These are phyloP conservation scores for Muscicapa comitata DNA, from an alignment of 2,797 vertebrate species.

Conservation along the genomic window DNA sequence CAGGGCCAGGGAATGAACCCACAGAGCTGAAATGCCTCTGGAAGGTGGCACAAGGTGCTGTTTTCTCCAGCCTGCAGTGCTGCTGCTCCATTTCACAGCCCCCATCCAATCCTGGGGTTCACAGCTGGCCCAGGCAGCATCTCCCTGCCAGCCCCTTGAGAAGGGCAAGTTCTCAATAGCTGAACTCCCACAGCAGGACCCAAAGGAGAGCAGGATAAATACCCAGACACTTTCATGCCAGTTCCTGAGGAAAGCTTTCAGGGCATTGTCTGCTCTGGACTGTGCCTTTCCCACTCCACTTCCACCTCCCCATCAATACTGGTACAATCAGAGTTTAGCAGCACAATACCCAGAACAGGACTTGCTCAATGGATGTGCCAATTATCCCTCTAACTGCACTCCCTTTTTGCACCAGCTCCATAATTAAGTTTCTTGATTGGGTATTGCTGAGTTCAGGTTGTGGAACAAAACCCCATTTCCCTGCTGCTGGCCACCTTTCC, in stretches of 20 bases:
- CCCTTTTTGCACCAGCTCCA: neutral
- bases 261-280: neutral
- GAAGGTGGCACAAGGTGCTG: neutral
- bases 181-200: neutral
- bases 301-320: neutral
- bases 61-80: neutral
- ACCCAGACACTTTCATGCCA: neutral
- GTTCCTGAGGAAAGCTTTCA: neutral
- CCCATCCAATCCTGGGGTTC: neutral
- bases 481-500: neutral
- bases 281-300: neutral
- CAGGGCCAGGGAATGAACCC: neutral
- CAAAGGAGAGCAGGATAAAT: neutral
- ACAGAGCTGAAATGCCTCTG: neutral
- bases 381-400: neutral
- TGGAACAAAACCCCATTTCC: neutral
- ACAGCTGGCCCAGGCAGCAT: neutral
- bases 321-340: neutral
- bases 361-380: neutral
- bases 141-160: neutral
- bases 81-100: neutral
- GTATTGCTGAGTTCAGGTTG: neutral
- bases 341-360: neutral
- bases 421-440: neutral
- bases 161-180: rapidly evolving